These are phyloP conservation scores for Sarcophilus harrisii DNA, from an alignment of 2,797 vertebrate species.

Conservation along the genomic window DNA sequence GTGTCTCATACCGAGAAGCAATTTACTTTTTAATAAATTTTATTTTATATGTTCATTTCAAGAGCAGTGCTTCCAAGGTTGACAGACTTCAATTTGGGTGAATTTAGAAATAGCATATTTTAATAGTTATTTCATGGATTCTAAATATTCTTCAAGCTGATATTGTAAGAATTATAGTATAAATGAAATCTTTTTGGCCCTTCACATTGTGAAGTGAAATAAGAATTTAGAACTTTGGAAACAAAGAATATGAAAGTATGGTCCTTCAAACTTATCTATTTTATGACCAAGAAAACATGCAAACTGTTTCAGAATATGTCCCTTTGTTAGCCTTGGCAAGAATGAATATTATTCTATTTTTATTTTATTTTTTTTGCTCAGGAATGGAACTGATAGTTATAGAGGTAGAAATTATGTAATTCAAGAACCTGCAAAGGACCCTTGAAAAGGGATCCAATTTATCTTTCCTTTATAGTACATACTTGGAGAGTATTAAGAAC, in stretches of 20 bases:
- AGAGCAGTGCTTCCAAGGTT: not conserved
- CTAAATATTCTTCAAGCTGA: not conserved
- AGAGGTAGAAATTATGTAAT: rapidly evolving
- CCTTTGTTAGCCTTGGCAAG: not conserved
- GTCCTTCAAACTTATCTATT: not conserved
- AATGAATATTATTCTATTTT: not conserved
- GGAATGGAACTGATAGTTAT: not conserved
- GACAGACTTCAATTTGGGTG: not conserved
- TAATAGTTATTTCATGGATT: not conserved
- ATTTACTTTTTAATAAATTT: not conserved
- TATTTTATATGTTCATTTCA: not conserved
- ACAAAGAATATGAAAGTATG: not conserved
- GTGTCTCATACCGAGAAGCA: not conserved
- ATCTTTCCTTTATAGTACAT: not conserved
- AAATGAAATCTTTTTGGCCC: not conserved
- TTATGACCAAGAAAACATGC: not conserved
- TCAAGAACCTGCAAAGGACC: not conserved
- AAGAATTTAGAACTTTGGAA: not conserved
- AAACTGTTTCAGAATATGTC: not conserved
- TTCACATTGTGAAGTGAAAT: not conserved
- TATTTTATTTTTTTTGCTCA: not conserved
- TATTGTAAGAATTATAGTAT: not conserved
- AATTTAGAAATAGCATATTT: not conserved
- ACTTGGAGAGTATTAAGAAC: rapidly evolving
- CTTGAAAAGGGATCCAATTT: rapidly evolving